These are phyloP conservation scores for Crypturellus undulatus DNA, from an alignment of 2,113 vertebrate species.

Conservation along the genomic window DNA sequence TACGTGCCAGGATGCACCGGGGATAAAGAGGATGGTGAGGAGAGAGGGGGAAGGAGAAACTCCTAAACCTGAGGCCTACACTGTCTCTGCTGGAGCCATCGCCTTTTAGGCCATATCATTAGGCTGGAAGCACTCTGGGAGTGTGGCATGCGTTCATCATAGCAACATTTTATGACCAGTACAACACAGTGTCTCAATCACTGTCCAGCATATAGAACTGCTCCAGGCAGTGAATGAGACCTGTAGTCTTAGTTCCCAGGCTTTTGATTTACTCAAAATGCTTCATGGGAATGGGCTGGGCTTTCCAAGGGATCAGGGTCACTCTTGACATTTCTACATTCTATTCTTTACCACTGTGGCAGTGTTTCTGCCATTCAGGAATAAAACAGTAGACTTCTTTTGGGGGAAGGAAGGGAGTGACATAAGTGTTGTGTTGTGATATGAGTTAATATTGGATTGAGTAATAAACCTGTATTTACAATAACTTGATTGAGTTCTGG, in stretches of 20 bases:
- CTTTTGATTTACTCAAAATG: no score
- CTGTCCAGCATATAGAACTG: background rate
- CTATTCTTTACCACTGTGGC: background rate
- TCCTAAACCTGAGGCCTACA: no score
- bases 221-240: no score
- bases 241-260: no score
- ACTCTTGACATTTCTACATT: background rate
- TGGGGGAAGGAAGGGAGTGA: background rate
- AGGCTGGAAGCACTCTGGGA: background rate
- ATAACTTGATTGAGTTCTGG: background rate
- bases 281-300: no score
- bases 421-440: background rate
- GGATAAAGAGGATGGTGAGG: no score
- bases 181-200: background rate
- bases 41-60: no score
- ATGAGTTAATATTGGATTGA: background rate
- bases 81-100: no score
- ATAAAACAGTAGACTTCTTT: background rate
- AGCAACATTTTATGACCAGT: background rate
- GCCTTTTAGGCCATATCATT: no score
- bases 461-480: background rate
- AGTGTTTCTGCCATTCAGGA: background rate
- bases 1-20: no score
- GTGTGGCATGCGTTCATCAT: background rate
- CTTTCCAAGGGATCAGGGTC: no score